A percentile compares a stretch with the other conserved stretches of the same genome.
Conservation (phyloP, 2,113 vertebrate genomes). For the Oceanodroma tethys region DNA sequence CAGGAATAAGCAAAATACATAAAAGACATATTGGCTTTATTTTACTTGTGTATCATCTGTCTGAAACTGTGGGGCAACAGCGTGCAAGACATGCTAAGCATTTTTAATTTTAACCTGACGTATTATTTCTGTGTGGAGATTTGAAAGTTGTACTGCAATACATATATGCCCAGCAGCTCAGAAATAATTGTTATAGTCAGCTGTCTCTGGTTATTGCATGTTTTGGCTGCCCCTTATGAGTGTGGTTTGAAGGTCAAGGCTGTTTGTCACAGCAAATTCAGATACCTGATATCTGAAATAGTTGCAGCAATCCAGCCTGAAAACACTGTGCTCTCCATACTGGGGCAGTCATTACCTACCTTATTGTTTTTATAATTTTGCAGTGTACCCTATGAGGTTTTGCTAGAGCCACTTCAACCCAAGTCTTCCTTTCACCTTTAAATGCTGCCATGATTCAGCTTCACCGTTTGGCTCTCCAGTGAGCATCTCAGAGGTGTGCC, state of each 20-base stretch:
- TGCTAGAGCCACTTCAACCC: not conserved
- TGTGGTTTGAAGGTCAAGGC: not conserved
- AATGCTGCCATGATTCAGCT: not conserved
- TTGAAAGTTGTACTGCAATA: not conserved
- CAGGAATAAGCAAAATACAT: not conserved
- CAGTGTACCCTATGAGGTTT: not conserved
- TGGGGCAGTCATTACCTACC: not conserved
- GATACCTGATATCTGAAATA: not conserved
- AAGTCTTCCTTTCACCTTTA: not conserved
- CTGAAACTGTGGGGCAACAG: not conserved
- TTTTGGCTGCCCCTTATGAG: not conserved
- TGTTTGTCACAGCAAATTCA: not conserved
- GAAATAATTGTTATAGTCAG: not conserved
- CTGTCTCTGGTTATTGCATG: not conserved
- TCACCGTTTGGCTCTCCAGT: not conserved
- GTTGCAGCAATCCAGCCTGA: not conserved
- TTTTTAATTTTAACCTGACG: not conserved
- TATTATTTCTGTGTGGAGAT: not conserved
- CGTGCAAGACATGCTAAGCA: not conserved
- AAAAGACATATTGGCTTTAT: not conserved
- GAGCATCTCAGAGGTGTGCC: not conserved
- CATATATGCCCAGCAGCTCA: not conserved
- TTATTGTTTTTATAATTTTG: not conserved
- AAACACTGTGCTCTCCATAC: not conserved
- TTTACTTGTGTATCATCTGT: not conserved